Evolutionary conservation across 1,140 invertebrate genomes (phyloP).

Genomic region (Orussus abietinus): DNA sequence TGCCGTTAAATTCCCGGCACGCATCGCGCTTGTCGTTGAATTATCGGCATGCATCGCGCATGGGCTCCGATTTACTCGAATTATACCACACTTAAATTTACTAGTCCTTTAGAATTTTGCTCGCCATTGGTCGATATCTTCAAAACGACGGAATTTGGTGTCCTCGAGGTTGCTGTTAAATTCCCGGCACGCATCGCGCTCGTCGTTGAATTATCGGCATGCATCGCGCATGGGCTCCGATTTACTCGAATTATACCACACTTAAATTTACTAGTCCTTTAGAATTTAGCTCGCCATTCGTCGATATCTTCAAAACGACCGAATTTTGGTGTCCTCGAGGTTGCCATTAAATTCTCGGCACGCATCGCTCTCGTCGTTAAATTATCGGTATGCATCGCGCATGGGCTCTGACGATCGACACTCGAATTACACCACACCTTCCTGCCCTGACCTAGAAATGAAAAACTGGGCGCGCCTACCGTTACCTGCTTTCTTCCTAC

Average conservation of each 20-base stretch:
- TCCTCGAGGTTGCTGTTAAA: too few relatives aligned
- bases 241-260: conserved; percentile 24
- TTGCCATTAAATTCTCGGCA: too few relatives aligned
- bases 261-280: too few relatives aligned
- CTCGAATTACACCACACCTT: conserved; percentile 28
- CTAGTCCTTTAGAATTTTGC: too few relatives aligned
- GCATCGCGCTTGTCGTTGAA: conserved; percentile 4
- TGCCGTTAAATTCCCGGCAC: too few relatives aligned
- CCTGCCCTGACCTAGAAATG: conserved; percentile 32
- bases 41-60: conserved; percentile 4
- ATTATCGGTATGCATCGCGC: conserved; percentile 5
- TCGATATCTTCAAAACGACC: too few relatives aligned
- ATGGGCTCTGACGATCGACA: conserved; percentile 16
- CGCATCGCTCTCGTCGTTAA: conserved; percentile 4
- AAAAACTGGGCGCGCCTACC: conserved; percentile 24
- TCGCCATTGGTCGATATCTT: too few relatives aligned
- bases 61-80: conserved; percentile 18
- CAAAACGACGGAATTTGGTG: too few relatives aligned
- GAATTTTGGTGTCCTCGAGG: too few relatives aligned
- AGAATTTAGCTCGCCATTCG: too few relatives aligned
- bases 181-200: conserved; percentile 1
- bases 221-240: too few relatives aligned
- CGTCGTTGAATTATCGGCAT: conserved; percentile 6
- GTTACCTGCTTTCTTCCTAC: too few relatives aligned
- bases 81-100: conserved; percentile 31